A percentile compares a stretch with the other conserved stretches of the same genome.
Conservation (phyloP, 2,888 invertebrate genomes). For the Lepeophtheirus nordmannii region DNA sequence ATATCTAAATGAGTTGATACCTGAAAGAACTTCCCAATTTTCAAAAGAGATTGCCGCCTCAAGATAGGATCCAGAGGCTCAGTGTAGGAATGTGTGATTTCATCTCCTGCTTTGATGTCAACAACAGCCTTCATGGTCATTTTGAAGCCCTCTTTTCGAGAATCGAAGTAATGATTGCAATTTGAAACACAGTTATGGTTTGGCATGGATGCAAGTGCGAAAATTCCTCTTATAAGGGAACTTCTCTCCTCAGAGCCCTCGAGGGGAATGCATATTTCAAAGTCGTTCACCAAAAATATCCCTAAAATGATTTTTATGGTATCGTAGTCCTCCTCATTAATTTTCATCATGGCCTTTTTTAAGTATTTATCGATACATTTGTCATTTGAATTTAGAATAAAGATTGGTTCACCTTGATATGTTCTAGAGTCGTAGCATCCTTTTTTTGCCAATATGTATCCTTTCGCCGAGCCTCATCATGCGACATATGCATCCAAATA, state of each 20-base stretch:
- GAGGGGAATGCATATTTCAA: slow-evolving; percentile 5
- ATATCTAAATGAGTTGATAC: neutral
- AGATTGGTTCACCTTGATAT: slow-evolving; percentile 7
- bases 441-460: slow-evolving; percentile 4
- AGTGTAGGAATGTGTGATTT: slow-evolving; percentile 20
- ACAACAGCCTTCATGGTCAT: slow-evolving; percentile 14
- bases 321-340: neutral
- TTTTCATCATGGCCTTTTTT: slow-evolving; percentile 8
- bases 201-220: slow-evolving; percentile 20
- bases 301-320: slow-evolving; percentile 11
- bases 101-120: slow-evolving; percentile 7
- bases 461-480: neutral
- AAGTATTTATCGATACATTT: neutral
- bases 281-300: slow-evolving; percentile 13
- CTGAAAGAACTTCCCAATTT: slow-evolving; percentile 4
- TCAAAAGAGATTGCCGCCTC: slow-evolving; percentile 2
- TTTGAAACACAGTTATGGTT: slow-evolving; percentile 19
- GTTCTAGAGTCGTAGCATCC: neutral
- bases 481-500: slow-evolving; percentile 23
- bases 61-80: slow-evolving; percentile 19
- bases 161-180: neutral
- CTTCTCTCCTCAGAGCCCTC: slow-evolving; percentile 3
- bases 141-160: neutral
- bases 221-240: slow-evolving; percentile 10
- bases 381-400: too few relatives aligned